A percentile compares a stretch with the other conserved stretches of the same genome.
These are phyloP conservation scores for Drosophila merina DNA, from an alignment of 2,888 invertebrate species.

Conservation along the genomic window DNA sequence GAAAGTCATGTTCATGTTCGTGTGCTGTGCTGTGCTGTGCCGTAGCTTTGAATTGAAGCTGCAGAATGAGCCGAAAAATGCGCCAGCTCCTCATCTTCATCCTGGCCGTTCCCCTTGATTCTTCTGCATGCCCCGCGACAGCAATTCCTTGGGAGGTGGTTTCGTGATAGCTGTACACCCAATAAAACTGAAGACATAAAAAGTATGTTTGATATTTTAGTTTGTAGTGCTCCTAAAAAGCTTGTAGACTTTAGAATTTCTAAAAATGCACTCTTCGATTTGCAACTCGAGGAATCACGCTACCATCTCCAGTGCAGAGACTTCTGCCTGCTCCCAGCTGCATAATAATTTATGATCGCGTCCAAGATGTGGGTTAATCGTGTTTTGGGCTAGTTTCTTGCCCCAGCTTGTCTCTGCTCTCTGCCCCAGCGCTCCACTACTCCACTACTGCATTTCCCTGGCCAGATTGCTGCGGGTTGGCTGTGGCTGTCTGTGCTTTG, in stretches of 20 bases:
- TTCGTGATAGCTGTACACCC: slow-evolving; percentile 17
- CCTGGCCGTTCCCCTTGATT: slow-evolving; percentile 8
- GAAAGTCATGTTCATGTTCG: slow-evolving; percentile 80
- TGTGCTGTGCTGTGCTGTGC: slow-evolving; percentile 44
- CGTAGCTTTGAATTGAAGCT: slow-evolving; percentile 24
- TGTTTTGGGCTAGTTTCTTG: slow-evolving; percentile 83
- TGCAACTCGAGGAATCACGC: slow-evolving; percentile 15
- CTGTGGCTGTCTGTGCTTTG: slow-evolving; percentile 36
- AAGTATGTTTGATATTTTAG: too few species aligned
- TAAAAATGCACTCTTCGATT: too few species aligned
- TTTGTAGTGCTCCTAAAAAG: too few species aligned
- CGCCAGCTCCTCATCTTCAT: slow-evolving; percentile 29
- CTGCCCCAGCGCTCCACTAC: too few species aligned
- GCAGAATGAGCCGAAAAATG: slow-evolving; percentile 53
- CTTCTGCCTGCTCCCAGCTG: slow-evolving; percentile 59
- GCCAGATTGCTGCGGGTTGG: slow-evolving; percentile 26
- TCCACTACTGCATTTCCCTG: not conserved
- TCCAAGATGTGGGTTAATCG: slow-evolving; percentile 84
- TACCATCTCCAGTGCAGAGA: slow-evolving; percentile 28
- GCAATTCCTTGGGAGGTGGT: slow-evolving; percentile 12
- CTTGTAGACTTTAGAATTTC: too few species aligned
- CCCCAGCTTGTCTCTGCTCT: slow-evolving; percentile 27
- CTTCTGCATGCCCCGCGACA: not conserved
- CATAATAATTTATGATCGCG: slow-evolving; percentile 84
- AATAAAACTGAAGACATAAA: too few species aligned